Conservation (phyloP, 2,888 invertebrate species). For the Ichneumon xanthorius region DNA sequence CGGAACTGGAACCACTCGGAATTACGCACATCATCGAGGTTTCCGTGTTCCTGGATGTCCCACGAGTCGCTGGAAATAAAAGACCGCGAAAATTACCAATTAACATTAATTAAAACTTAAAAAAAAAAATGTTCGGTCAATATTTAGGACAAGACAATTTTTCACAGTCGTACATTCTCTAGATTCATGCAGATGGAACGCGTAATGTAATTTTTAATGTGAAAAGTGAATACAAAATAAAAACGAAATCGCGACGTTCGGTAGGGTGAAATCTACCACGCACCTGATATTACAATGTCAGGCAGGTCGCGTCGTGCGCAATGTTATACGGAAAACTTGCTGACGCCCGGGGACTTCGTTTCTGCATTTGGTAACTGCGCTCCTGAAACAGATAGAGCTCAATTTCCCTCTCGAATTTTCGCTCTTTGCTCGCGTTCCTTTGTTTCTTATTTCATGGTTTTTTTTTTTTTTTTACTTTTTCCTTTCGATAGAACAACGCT, state of each 20-base stretch:
- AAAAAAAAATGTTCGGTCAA: background rate
- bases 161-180: background rate
- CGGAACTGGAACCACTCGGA: slow-evolving; percentile 44
- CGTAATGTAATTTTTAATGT: background rate
- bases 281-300: slow-evolving; percentile 72
- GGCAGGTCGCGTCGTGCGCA: slow-evolving; percentile 70
- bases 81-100: background rate
- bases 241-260: background rate
- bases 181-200: background rate
- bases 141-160: too few relatives aligned
- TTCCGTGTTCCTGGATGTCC: slow-evolving; percentile 79
- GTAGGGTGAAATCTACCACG: slow-evolving; percentile 58
- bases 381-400: slow-evolving; percentile 74
- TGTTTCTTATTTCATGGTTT: background rate
- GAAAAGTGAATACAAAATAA: background rate
- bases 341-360: slow-evolving; percentile 75
- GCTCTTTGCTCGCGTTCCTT: slow-evolving; percentile 12
- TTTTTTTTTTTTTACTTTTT: background rate
- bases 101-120: slow-evolving; percentile 2
- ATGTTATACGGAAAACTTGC: slow-evolving; percentile 73
- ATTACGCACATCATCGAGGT: slow-evolving; percentile 61
- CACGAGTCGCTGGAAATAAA: slow-evolving; percentile 79
- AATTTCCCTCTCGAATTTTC: slow-evolving; percentile 38
- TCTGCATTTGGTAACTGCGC: slow-evolving; percentile 70
- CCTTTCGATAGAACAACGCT: background rate